Evolutionary conservation across 2,797 vertebrate genomes (phyloP).

Genomic region (Psittacula derbiana): DNA sequence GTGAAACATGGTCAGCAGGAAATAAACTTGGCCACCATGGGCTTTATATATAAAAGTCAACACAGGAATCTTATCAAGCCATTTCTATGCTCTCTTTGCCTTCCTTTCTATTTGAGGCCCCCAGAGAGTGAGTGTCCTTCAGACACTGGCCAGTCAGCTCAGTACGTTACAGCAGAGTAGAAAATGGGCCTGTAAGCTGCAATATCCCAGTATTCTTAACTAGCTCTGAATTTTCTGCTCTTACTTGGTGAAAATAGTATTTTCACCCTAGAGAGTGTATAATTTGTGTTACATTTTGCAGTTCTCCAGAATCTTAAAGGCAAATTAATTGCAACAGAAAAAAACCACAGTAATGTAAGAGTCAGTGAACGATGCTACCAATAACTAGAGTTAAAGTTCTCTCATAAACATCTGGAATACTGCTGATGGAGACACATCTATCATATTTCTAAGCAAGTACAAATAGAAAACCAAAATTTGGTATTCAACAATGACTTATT

Average conservation of each 20-base stretch:
- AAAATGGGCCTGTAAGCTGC: background rate
- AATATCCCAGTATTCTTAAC: background rate
- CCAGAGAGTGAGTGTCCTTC: background rate
- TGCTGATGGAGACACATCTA: background rate
- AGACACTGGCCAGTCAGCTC: background rate
- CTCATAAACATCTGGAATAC: background rate
- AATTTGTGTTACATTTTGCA: background rate
- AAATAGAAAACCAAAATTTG: background rate
- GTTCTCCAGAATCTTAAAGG: background rate
- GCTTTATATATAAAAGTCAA: background rate
- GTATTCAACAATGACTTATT: background rate
- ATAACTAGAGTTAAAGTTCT: background rate
- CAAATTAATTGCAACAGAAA: background rate
- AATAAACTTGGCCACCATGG: background rate
- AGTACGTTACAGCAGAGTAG: background rate
- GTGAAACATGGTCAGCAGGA: background rate
- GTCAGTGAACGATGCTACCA: background rate
- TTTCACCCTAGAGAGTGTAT: background rate
- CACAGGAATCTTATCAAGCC: background rate
- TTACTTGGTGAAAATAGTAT: background rate
- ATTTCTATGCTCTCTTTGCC: background rate
- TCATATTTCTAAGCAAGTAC: background rate
- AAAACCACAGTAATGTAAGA: background rate
- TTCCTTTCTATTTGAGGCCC: background rate
- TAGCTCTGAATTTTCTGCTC: background rate